A percentile compares a stretch with the other conserved stretches of the same genome.
phyloP scores from a whole-genome alignment of 2,797 vertebrate species.

The Artibeus jamaicensis region DNA sequence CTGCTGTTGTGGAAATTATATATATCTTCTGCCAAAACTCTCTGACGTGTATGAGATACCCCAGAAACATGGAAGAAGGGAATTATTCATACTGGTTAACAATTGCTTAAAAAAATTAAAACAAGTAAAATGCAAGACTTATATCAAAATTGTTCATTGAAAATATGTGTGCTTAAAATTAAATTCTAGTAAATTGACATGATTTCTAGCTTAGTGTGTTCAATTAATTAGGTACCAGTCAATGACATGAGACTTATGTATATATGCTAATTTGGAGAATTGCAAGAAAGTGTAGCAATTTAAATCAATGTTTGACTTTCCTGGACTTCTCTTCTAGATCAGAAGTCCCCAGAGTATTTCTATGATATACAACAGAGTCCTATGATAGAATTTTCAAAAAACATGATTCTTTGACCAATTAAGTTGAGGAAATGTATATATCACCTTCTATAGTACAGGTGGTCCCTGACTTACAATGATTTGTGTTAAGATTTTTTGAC shows the following conservation, averaged over 20 bases:
- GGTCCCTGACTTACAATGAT: neutral
- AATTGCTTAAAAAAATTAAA: neutral
- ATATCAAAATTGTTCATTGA: neutral
- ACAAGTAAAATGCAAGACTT: neutral
- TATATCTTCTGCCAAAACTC: neutral
- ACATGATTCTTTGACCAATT: neutral
- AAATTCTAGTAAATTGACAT: neutral
- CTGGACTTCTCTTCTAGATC: neutral
- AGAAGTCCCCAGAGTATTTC: neutral
- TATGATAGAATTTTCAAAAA: neutral
- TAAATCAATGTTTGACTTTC: neutral
- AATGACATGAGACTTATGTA: neutral
- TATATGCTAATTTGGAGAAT: neutral
- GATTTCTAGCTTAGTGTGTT: neutral
- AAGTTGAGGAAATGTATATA: neutral
- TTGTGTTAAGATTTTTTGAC: neutral
- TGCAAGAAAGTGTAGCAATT: neutral
- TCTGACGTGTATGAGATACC: neutral
- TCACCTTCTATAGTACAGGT: neutral
- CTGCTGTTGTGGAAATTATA: neutral
- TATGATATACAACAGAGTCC: too few relatives aligned
- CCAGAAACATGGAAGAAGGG: neutral
- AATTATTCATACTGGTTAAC: neutral
- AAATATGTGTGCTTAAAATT: neutral
- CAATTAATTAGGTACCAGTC: neutral